Conservation (phyloP, 1,140 invertebrate genomes). For the Drosophila navojoa region DNA sequence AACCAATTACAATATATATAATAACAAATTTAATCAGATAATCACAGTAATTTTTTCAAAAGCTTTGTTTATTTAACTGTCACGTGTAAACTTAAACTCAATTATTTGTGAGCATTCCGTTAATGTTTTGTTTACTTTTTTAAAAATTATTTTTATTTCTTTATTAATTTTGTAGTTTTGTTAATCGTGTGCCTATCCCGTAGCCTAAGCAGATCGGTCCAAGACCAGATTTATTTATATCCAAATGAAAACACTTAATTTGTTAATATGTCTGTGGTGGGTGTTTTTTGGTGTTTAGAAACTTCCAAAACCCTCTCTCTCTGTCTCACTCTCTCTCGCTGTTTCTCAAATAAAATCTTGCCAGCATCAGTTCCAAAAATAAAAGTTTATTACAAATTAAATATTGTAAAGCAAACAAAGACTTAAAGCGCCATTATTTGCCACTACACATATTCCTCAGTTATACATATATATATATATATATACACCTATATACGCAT, state of each 20-base stretch:
- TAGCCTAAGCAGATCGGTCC: slow-evolving; percentile 59
- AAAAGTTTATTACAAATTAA: background rate
- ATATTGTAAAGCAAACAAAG: slow-evolving; percentile 65
- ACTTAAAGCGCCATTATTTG: slow-evolving; percentile 79
- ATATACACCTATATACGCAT: slow-evolving; percentile 6
- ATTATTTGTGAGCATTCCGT: slow-evolving; percentile 67
- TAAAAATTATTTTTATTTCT: slow-evolving; percentile 13
- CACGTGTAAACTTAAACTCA: slow-evolving; percentile 29
- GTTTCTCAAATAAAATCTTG: slow-evolving; percentile 72
- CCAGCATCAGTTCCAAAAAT: slow-evolving; percentile 55
- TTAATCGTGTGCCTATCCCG: slow-evolving; percentile 42
- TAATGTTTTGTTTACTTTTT: slow-evolving; percentile 15
- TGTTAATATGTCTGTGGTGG: slow-evolving; percentile 26
- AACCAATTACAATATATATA: too few species aligned
- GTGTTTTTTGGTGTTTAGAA: slow-evolving; percentile 23
- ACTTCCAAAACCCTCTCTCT: slow-evolving; percentile 23
- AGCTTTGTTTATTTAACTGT: background rate
- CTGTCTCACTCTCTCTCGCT: slow-evolving; percentile 8
- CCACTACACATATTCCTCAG: slow-evolving; percentile 71
- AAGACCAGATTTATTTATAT: slow-evolving; percentile 62
- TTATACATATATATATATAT: slow-evolving; percentile 52
- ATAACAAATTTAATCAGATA: too few species aligned
- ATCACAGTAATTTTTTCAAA: background rate
- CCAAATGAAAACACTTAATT: slow-evolving; percentile 11
- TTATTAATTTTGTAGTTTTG: slow-evolving; percentile 30